Evolutionary conservation across 2,888 invertebrate genomes (phyloP).

Genomic region (Apodemia mormo): DNA sequence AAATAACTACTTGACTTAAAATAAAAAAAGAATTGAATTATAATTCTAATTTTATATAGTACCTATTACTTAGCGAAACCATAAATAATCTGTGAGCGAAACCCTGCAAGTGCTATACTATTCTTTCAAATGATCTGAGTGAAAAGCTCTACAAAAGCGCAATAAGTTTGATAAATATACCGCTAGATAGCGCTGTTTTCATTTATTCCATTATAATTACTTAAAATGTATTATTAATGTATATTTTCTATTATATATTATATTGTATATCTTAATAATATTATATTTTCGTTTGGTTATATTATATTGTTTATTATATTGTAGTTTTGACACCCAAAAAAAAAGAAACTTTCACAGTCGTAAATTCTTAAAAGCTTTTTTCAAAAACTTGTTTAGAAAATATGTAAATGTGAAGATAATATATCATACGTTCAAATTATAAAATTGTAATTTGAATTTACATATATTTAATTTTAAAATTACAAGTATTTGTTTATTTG

Average conservation of each 20-base stretch:
- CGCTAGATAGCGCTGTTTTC: neutral
- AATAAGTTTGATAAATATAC: neutral
- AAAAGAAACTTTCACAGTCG: too few species aligned
- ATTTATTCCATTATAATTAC: neutral
- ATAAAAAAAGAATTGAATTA: too few species aligned
- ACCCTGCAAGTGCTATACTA: neutral
- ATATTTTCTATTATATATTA: too few species aligned
- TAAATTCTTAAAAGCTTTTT: too few species aligned
- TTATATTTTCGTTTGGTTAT: neutral
- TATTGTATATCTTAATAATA: too few species aligned
- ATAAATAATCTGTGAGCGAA: neutral
- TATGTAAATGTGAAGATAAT: neutral
- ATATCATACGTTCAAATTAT: neutral
- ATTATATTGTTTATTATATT: neutral
- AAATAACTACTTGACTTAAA: too few species aligned
- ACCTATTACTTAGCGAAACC: too few species aligned
- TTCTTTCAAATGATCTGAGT: neutral
- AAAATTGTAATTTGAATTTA: neutral
- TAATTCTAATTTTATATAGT: too few species aligned
- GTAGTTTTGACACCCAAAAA: neutral
- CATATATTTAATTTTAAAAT: neutral
- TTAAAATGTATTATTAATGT: neutral
- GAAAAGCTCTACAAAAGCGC: neutral
- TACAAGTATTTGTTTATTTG: neutral
- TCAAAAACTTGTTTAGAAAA: neutral